Conservation (phyloP, 2,113 vertebrate genomes). For the Bostrychus sinensis region DNA sequence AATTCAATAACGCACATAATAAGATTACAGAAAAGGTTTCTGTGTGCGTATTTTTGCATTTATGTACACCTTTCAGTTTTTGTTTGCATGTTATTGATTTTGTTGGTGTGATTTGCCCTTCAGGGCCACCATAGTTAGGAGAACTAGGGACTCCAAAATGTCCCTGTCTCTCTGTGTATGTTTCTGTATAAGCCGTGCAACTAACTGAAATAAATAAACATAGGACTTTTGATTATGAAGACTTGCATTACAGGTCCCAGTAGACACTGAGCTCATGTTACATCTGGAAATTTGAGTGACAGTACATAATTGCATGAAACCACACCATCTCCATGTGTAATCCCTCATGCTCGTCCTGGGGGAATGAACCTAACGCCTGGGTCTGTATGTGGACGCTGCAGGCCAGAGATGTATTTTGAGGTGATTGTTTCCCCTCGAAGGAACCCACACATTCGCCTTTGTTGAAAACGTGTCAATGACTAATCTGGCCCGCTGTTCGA, state of each 20-base stretch:
- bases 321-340: constrained; percentile 41
- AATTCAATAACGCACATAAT: too few species aligned
- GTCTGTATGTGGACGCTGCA: constrained; percentile 31
- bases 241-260: background rate
- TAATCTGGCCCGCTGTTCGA: constrained; percentile 72
- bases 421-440: constrained; percentile 56
- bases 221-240: too few species aligned
- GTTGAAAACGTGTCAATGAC: constrained; percentile 76
- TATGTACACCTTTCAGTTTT: too few species aligned
- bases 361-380: constrained; percentile 19
- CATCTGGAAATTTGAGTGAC: constrained; percentile 50
- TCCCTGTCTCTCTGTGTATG: too few species aligned
- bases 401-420: constrained; percentile 38
- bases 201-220: too few species aligned
- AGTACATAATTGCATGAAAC: constrained; percentile 48
- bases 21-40: too few species aligned
- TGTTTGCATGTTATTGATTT: too few species aligned
- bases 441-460: constrained; percentile 52
- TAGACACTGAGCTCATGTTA: constrained; percentile 13
- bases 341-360: constrained; percentile 40
- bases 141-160: too few species aligned
- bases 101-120: too few species aligned
- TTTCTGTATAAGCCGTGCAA: too few species aligned
- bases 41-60: too few species aligned
- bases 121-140: too few species aligned